Percentiles rank a stretch among this genome's conserved stretches.
These are phyloP conservation scores for Eupeodes luniger DNA, from an alignment of 2,888 invertebrate species.

Conservation along the genomic window DNA sequence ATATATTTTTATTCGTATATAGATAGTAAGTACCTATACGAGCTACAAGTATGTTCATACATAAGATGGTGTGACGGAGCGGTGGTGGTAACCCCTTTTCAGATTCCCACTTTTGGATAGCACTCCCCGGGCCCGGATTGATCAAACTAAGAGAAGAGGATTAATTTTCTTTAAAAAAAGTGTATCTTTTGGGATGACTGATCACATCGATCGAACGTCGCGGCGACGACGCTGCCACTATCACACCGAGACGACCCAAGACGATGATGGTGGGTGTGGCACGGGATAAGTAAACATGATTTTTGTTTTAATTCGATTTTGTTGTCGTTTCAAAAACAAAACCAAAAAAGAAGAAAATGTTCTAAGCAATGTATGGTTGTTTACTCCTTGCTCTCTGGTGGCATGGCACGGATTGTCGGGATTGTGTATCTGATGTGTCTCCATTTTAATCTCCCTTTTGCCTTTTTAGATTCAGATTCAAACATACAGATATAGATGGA, in stretches of 20 bases:
- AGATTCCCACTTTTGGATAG: background rate
- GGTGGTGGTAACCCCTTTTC: slow-evolving; percentile 46
- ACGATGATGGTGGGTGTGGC: slow-evolving; percentile 71
- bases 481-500: slow-evolving; percentile 50
- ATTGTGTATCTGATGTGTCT: slow-evolving; percentile 61
- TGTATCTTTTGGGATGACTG: slow-evolving; percentile 72
- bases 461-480: slow-evolving; percentile 51
- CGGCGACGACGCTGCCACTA: background rate
- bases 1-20: background rate
- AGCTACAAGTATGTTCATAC: background rate
- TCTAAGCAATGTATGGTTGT: slow-evolving; percentile 54
- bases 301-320: slow-evolving; percentile 75
- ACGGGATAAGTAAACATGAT: slow-evolving; percentile 75
- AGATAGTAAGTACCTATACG: no score
- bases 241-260: slow-evolving; percentile 42
- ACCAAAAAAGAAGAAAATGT: slow-evolving; percentile 12
- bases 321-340: slow-evolving; percentile 34
- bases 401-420: slow-evolving; percentile 56
- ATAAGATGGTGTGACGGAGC: background rate
- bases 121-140: slow-evolving; percentile 8
- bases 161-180: slow-evolving; percentile 65
- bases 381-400: slow-evolving; percentile 41
- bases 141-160: slow-evolving; percentile 52
- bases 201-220: slow-evolving; percentile 71
- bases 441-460: slow-evolving; percentile 64